A percentile compares a stretch with the other conserved stretches of the same genome.
phyloP scores from a whole-genome alignment of 2,797 vertebrate species.

The Tauraco hartlaubi region DNA sequence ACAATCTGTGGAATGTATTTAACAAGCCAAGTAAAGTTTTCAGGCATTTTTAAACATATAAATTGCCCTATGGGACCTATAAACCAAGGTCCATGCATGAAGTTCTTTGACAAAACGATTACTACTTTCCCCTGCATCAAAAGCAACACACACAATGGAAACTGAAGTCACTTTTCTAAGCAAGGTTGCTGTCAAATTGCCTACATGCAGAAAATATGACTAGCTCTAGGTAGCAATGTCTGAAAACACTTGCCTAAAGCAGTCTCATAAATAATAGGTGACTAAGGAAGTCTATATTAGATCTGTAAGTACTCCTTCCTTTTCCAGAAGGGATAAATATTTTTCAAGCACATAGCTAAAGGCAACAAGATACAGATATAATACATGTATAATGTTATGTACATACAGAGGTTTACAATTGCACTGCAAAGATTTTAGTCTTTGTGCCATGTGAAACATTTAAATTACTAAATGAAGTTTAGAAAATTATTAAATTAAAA shows the following conservation, averaged over 20 bases:
- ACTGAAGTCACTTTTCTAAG: background rate
- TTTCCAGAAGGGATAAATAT: background rate
- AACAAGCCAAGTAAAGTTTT: conserved; percentile 3
- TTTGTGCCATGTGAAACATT: background rate
- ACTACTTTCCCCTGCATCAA: background rate
- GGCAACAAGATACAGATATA: background rate
- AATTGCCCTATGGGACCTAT: background rate
- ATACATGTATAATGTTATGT: background rate
- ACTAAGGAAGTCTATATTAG: background rate
- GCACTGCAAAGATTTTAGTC: background rate
- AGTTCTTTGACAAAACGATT: background rate
- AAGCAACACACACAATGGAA: background rate
- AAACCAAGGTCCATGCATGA: background rate
- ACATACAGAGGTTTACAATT: background rate
- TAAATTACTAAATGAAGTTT: background rate
- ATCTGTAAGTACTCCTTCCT: background rate
- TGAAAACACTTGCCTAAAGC: conserved; percentile 46
- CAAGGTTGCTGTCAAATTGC: background rate
- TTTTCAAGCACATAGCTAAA: conserved; percentile 3
- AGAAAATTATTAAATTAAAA: background rate
- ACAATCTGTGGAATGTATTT: background rate
- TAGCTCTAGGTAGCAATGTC: background rate
- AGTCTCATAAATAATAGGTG: background rate
- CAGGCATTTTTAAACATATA: background rate
- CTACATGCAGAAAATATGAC: background rate